Conservation (phyloP, 2,888 invertebrate species). For the Crocallis elinguaria region DNA sequence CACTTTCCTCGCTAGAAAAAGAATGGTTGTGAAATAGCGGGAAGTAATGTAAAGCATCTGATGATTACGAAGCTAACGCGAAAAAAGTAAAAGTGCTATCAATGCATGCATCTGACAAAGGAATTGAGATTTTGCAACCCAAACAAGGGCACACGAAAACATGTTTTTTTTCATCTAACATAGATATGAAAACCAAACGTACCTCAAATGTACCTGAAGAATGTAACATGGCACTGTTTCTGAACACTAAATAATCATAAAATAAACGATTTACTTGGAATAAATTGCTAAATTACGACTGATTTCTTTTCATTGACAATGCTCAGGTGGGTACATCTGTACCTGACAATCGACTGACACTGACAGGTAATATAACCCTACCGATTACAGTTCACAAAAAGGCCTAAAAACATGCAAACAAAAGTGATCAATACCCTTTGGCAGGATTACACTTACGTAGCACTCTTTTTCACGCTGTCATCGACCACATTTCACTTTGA, state of each 20-base stretch:
- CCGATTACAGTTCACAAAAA: slow-evolving; percentile 36
- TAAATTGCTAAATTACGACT: slow-evolving; percentile 69
- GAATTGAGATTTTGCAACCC: slow-evolving; percentile 76
- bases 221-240: slow-evolving; percentile 65
- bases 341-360: slow-evolving; percentile 53
- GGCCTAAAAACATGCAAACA: slow-evolving; percentile 40
- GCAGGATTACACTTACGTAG: slow-evolving; percentile 79
- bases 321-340: slow-evolving; percentile 45
- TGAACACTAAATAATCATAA: slow-evolving; percentile 61
- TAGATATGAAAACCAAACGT: slow-evolving; percentile 46
- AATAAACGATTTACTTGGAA: slow-evolving; percentile 61
- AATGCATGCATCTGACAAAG: slow-evolving; percentile 67
- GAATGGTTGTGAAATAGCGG: slow-evolving; percentile 53
- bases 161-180: slow-evolving; percentile 61
- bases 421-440: slow-evolving; percentile 42
- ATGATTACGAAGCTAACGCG: slow-evolving; percentile 43
- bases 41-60: slow-evolving; percentile 48
- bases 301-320: slow-evolving; percentile 59
- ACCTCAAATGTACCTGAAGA: slow-evolving; percentile 53
- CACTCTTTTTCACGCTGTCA: slow-evolving; percentile 80
- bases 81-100: slow-evolving; percentile 77
- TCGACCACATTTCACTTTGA: slow-evolving; percentile 78
- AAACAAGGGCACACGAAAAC: slow-evolving; percentile 78
- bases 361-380: slow-evolving; percentile 61
- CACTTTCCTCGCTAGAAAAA: slow-evolving; percentile 53